A percentile compares a stretch with the other conserved stretches of the same genome.
Conservation (phyloP, 1,140 invertebrate species). For the Heliconius himera region DNA sequence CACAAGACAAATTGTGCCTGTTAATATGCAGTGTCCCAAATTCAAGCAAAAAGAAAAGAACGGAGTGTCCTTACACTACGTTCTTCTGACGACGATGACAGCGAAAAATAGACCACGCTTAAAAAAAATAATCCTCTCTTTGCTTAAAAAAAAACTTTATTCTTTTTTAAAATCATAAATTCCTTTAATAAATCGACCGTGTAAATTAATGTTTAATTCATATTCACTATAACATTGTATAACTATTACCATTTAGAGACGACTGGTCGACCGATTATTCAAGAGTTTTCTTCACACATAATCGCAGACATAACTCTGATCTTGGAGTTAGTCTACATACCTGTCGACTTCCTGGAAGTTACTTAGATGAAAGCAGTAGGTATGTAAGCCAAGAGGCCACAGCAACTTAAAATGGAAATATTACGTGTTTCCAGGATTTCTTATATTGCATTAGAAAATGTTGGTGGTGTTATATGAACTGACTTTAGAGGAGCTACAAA, state of each 20-base stretch:
- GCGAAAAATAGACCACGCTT: too few relatives aligned
- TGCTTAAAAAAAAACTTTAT: too few relatives aligned
- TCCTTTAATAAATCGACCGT: neutral
- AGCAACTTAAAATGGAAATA: slow-evolving; percentile 26
- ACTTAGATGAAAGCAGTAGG: slow-evolving; percentile 5
- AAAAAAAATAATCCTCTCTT: too few relatives aligned
- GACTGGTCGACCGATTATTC: neutral
- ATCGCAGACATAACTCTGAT: neutral
- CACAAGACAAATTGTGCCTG: too few relatives aligned
- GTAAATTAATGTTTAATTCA: neutral
- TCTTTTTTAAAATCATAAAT: too few relatives aligned
- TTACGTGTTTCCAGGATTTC: slow-evolving; percentile 26
- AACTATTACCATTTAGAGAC: neutral
- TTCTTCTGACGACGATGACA: too few relatives aligned
- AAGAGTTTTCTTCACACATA: neutral
- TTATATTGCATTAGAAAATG: slow-evolving; percentile 11
- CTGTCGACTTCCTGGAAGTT: neutral
- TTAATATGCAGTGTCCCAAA: too few relatives aligned
- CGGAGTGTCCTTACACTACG: too few relatives aligned
- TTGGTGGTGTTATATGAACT: neutral
- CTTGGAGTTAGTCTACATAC: slow-evolving; percentile 4
- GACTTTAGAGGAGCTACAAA: neutral
- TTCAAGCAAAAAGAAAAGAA: too few relatives aligned
- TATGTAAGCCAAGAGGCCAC: slow-evolving; percentile 24
- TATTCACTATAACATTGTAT: neutral